Evolutionary conservation across 2,113 vertebrate species (phyloP), one percentile per base, ranked within the genome.

Genomic region (Aldabrachelys gigantea): DNA sequence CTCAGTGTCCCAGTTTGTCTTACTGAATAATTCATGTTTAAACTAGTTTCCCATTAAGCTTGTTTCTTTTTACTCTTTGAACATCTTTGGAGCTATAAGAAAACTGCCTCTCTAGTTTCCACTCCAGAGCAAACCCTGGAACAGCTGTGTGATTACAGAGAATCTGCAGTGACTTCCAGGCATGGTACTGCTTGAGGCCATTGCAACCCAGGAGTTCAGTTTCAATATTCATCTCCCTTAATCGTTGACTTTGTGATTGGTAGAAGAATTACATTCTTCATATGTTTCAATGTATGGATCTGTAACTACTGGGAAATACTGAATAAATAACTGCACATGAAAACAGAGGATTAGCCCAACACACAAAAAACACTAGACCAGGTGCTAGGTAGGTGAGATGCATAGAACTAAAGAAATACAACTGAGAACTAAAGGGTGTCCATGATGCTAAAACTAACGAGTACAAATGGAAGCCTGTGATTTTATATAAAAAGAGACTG

Each of bases 131-230:
- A 81, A 91, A 69, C 76, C 59, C n/a, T 92, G 56, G 62, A 94
- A 94, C 93, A 97, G 91, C 82, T 97, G 93, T 80, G 92, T 1
- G 4, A 90, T 95, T 87, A 92, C 93, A 83, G 72, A 79, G 95
- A 94, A 93, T 93, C 91, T 91, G 53, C 85, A 72, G 9, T 10
- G 5, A 76, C 38, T 76, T 76, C 41, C 72, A 76, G 72, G 8
- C 21, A 24, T 76, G 38, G 38, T 76, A 44, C 82, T 69, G 53
- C 69, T 92, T 91, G 52, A 87, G 84, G 56, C 24, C 88, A 84
- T 88, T 80, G 83, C 83, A 92, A 90, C 14, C 80, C 87, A 94
- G 80, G 93, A 92, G 85, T 6, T 53, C 3, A 80, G 21, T 62
- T 92, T 84, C 82, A 54, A 27, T 76, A 76, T 76, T 76, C 22